These are phyloP conservation scores for Mustela erminea DNA, from an alignment of 2,797 vertebrate species.

Conservation along the genomic window DNA sequence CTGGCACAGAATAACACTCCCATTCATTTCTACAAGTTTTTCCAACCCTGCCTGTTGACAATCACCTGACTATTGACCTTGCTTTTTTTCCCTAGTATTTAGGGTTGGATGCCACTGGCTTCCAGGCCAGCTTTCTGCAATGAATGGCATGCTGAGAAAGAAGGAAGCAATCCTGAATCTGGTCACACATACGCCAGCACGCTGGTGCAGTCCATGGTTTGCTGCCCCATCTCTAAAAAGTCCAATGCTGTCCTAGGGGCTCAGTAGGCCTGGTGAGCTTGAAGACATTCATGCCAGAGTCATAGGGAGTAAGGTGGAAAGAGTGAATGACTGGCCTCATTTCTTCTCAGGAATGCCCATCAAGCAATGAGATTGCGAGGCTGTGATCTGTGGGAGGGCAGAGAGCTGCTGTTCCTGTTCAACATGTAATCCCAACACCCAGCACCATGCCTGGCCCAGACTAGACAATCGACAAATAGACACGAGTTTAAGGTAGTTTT, in stretches of 20 bases:
- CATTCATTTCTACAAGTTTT: not conserved
- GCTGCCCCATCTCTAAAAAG: not conserved
- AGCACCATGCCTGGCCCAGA: not conserved
- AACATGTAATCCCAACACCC: not conserved
- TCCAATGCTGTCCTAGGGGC: not conserved
- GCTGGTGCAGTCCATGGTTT: too few species aligned
- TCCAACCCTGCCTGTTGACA: not conserved
- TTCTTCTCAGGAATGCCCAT: not conserved
- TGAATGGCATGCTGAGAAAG: not conserved
- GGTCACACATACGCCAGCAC: fast-evolving
- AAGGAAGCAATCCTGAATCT: not conserved
- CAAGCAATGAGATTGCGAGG: not conserved
- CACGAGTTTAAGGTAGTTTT: not conserved
- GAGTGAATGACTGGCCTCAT: not conserved
- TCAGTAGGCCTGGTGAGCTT: not conserved
- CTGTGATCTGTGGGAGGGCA: not conserved
- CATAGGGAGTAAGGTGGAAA: not conserved
- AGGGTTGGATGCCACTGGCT: not conserved
- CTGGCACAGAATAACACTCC: not conserved
- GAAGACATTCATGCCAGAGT: not conserved
- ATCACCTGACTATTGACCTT: not conserved
- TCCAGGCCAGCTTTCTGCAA: not conserved
- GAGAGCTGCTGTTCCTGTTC: not conserved
- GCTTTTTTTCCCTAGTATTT: not conserved
- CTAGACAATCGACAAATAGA: not conserved